Percentiles rank a stretch among this genome's conserved stretches.
Evolutionary conservation across 2,113 vertebrate species (phyloP).

Genomic region (Pica pica): DNA sequence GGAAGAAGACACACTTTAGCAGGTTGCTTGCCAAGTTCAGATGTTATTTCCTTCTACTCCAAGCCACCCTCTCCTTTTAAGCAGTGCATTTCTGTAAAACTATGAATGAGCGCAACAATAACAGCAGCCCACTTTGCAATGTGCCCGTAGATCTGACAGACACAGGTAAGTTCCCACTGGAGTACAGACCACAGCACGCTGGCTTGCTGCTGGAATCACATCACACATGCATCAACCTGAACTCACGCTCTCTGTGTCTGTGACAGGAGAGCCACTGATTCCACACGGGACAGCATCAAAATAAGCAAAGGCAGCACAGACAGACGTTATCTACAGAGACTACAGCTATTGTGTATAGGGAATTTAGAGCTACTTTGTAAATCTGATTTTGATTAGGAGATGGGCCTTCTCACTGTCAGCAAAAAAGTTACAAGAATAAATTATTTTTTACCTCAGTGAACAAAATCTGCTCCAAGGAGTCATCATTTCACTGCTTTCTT

Average conservation of each 20-base stretch:
- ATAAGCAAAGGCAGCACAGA: not conserved
- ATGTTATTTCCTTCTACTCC: not conserved
- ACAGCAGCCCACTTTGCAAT: not conserved
- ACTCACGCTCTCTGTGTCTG: rapidly evolving
- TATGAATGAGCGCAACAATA: not conserved
- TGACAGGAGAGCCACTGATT: not conserved
- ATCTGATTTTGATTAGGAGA: not conserved
- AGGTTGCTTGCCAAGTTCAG: not conserved
- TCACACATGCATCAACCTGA: not conserved
- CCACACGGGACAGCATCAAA: not conserved
- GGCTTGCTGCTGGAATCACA: not conserved
- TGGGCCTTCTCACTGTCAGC: not conserved
- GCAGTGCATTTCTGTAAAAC: not conserved
- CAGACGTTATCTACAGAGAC: not conserved
- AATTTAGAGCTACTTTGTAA: not conserved
- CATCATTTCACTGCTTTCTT: not conserved
- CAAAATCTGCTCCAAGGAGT: not conserved
- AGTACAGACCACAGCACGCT: not conserved
- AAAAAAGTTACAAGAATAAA: not conserved
- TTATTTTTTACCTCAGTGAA: not conserved
- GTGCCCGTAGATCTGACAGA: not conserved
- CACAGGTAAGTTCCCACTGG: not conserved
- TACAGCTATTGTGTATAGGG: not conserved
- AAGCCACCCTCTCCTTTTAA: not conserved
- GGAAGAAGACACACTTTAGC: not conserved